Evolutionary conservation across 2,797 vertebrate genomes (phyloP).

Genomic region (Paratrypauchen microcephalus): DNA sequence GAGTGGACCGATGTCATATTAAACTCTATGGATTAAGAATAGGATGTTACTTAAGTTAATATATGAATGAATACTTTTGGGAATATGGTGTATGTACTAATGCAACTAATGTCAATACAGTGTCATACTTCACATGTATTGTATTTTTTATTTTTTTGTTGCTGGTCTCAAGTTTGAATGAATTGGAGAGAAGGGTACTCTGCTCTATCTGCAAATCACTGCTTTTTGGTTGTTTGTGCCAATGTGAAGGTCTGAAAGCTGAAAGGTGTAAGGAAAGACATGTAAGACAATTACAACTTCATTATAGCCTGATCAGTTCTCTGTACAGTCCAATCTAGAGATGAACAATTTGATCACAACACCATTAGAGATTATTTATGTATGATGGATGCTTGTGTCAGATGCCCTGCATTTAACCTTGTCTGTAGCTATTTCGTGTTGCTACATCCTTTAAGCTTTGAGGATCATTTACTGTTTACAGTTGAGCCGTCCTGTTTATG

Average conservation of each 20-base stretch:
- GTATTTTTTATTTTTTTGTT: background rate
- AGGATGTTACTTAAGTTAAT: no score
- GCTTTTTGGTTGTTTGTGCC: background rate
- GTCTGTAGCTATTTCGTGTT: constrained; percentile 31
- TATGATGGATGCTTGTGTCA: constrained; percentile 55
- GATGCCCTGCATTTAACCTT: constrained; percentile 62
- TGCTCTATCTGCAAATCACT: background rate
- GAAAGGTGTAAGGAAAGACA: background rate
- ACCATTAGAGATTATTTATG: constrained; percentile 65
- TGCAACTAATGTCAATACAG: background rate
- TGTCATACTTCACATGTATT: background rate
- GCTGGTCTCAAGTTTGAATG: background rate
- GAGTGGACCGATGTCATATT: no score
- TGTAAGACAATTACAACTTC: background rate
- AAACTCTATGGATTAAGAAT: no score
- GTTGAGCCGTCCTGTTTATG: constrained; percentile 19
- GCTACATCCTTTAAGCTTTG: constrained; percentile 26
- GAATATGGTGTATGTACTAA: no score
- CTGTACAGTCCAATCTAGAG: no score
- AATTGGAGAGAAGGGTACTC: background rate
- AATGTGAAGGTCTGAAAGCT: background rate
- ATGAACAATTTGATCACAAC: no score
- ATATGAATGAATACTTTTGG: no score
- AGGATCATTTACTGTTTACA: constrained; percentile 22
- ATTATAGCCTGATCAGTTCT: background rate